phyloP scores from a whole-genome alignment of 2,888 invertebrate species.

The Odontocerum albicorne region DNA sequence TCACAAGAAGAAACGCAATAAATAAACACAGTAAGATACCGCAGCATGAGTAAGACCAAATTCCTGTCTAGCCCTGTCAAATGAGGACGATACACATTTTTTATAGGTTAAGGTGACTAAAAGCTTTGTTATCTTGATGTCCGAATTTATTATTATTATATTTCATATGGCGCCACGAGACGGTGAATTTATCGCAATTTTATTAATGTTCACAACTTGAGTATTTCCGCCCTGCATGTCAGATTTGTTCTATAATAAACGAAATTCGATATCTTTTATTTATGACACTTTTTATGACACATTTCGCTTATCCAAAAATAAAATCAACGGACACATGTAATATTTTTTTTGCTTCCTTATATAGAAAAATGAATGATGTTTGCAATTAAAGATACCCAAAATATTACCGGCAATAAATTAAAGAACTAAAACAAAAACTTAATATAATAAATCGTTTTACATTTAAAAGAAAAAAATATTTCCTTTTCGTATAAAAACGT shows the following conservation, averaged over 20 bases:
- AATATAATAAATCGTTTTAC: too few relatives aligned
- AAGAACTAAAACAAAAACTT: too few relatives aligned
- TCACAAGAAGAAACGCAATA: conserved; percentile 6
- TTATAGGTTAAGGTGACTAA: conserved; percentile 15
- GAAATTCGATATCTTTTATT: conserved; percentile 14
- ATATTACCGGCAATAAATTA: too few relatives aligned
- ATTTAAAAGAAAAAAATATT: too few relatives aligned
- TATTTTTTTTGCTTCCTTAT: too few relatives aligned
- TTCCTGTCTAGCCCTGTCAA: conserved; percentile 7
- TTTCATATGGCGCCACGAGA: conserved; percentile 30
- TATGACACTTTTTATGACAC: neutral
- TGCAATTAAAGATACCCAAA: too few relatives aligned
- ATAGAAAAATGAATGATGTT: too few relatives aligned
- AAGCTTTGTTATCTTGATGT: conserved; percentile 31
- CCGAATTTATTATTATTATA: conserved; percentile 27
- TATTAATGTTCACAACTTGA: conserved; percentile 20
- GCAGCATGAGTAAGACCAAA: conserved; percentile 2
- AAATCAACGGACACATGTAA: too few relatives aligned
- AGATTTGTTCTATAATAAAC: conserved; percentile 1
- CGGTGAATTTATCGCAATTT: conserved; percentile 31
- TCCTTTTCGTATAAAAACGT: too few relatives aligned
- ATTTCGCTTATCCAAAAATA: too few relatives aligned
- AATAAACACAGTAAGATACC: conserved; percentile 11
- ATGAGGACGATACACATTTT: conserved; percentile 4
- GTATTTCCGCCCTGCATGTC: conserved; percentile 28